Evolutionary conservation across 2,113 vertebrate genomes (phyloP), one percentile per base, ranked within the genome.

Genomic region (Forbesichthys papilliferus): DNA sequence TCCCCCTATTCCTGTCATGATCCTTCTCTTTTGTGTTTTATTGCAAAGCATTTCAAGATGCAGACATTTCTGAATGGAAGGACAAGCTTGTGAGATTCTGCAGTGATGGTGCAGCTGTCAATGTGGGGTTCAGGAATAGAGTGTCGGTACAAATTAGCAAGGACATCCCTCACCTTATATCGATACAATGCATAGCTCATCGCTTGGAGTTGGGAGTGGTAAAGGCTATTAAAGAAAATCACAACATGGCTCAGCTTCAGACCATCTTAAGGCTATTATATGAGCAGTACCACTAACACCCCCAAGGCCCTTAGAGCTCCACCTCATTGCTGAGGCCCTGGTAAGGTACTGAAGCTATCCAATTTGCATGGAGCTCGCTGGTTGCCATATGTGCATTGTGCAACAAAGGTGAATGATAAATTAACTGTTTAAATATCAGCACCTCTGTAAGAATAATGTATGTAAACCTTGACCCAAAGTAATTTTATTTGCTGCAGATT

Each of bases 291-390:
- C 20, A 20, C 20, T 20, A 20, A 20, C 20, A 1, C 20, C 20
- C 20, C n/a, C 9, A 63, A 48, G 42, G 46, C 61, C 5, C 33
- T 61, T 5, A 61, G 5, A 61, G 36, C 60, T 61, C 4, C 36
- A 16, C 11, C n/a, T 48, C 12, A 48, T 64, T 48, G 61, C 61
- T 48, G 61, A 64, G 42, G 61, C 61, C 9, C 61, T 64, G 33
- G 61, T 16, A 64, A 48, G 46, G 42, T 64, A 5, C 47, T 64
- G 9, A 64, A 61, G 60, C 60, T 36, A 34, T 36, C 10, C 9
- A 61, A 46, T 36, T 34, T 61, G 6, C 20, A 36, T 4, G 60
- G 60, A 3, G 36, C 60, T 4, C 10, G 60, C 11, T 61, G 60
- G 60, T n/a, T 61, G 27, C 60, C 27, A 34, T 61, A 46, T 61